Evolutionary conservation across 2,113 vertebrate genomes (phyloP).

Genomic region (Heptranchias perlo): DNA sequence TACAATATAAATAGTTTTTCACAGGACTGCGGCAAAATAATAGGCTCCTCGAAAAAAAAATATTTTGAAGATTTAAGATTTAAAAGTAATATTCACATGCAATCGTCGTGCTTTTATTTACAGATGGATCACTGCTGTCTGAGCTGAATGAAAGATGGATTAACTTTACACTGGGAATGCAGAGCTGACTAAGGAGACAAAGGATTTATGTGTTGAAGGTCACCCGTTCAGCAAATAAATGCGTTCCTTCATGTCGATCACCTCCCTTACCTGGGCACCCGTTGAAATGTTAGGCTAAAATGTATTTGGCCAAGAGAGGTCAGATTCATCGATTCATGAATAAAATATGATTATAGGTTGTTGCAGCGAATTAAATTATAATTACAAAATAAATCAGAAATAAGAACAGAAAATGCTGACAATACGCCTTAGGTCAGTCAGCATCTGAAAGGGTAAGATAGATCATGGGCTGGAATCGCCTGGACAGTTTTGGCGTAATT

Average conservation of each 20-base stretch:
- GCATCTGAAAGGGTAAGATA: background rate
- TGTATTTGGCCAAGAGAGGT: background rate
- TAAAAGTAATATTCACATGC: background rate
- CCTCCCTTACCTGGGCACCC: background rate
- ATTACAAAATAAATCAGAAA: background rate
- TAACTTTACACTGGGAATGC: background rate
- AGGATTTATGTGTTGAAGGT: background rate
- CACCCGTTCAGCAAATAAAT: constrained; percentile 16
- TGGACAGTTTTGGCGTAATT: background rate
- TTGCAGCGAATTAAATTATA: background rate
- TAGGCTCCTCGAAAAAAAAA: background rate
- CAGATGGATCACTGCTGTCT: background rate
- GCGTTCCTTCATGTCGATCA: background rate
- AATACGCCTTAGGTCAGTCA: background rate
- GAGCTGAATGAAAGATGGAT: background rate
- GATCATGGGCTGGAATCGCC: too few relatives aligned
- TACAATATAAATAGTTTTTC: background rate
- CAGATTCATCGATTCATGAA: background rate
- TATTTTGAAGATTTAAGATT: background rate
- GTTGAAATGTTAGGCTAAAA: background rate
- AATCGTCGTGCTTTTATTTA: background rate
- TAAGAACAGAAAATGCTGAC: background rate
- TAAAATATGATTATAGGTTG: background rate
- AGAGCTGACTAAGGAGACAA: background rate
- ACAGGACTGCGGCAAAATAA: too few relatives aligned